Percentiles rank a stretch among this genome's conserved stretches.
These are phyloP conservation scores for Sisyra nigra DNA, from an alignment of 2,888 invertebrate species.

Conservation along the genomic window DNA sequence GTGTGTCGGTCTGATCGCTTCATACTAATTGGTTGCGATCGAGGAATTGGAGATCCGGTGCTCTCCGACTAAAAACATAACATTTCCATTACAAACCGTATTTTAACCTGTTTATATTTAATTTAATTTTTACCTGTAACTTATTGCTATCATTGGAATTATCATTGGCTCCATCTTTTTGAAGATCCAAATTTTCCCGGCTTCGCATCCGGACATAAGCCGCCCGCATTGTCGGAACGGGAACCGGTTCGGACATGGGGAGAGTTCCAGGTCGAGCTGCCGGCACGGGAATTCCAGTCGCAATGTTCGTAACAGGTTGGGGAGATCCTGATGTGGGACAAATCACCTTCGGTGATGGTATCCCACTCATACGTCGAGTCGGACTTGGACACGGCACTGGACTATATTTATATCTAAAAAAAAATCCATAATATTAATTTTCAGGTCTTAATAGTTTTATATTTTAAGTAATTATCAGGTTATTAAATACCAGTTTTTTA, in stretches of 20 bases:
- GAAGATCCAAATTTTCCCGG: conserved; percentile 9
- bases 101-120: too few relatives aligned
- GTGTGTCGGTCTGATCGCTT: conserved; percentile 54
- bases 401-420: conserved; percentile 2
- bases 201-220: conserved; percentile 29
- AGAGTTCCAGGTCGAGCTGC: conserved; percentile 45
- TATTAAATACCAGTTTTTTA: too few relatives aligned
- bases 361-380: conserved; percentile 12
- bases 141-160: too few relatives aligned
- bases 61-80: too few relatives aligned
- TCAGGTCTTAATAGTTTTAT: too few relatives aligned
- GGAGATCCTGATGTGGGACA: background rate
- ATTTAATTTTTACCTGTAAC: too few relatives aligned
- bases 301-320: background rate
- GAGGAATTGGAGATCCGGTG: conserved; percentile 40
- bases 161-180: too few relatives aligned
- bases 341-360: conserved; percentile 15
- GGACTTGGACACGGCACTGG: conserved; percentile 6
- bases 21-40: conserved; percentile 77
- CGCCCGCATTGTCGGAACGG: conserved; percentile 50
- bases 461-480: too few relatives aligned
- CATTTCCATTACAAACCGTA: too few relatives aligned
- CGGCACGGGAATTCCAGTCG: conserved; percentile 31
- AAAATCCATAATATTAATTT: too few relatives aligned
- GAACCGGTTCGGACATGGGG: conserved; percentile 59